These are phyloP conservation scores for Premnoplex brunnescens DNA, from an alignment of 2,797 vertebrate species.

Conservation along the genomic window DNA sequence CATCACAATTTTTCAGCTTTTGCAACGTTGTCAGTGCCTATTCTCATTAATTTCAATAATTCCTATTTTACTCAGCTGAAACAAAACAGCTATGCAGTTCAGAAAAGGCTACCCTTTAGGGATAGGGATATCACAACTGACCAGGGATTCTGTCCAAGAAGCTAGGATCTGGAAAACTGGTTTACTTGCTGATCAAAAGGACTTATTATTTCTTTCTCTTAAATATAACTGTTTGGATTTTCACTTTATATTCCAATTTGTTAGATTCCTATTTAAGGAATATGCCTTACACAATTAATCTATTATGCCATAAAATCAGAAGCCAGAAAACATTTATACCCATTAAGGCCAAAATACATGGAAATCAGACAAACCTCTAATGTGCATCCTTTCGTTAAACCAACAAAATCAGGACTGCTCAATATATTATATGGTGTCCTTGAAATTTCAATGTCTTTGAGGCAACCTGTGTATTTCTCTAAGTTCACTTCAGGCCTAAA, in stretches of 20 bases:
- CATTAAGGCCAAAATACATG: background rate
- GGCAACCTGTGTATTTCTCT: slow-evolving; percentile 90
- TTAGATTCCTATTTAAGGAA: background rate
- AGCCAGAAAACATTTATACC: background rate
- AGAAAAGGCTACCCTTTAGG: background rate
- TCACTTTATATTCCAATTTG: background rate
- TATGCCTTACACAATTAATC: background rate
- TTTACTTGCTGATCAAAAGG: background rate
- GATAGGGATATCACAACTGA: background rate
- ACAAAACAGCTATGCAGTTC: background rate
- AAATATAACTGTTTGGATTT: background rate
- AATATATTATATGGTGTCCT: slow-evolving; percentile 93
- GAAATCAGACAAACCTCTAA: slow-evolving; percentile 79
- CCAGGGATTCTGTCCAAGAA: background rate
- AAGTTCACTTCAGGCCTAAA: slow-evolving; percentile 89
- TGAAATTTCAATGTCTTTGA: slow-evolving; percentile 95
- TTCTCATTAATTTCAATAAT: background rate
- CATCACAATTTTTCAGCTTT: background rate
- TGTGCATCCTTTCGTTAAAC: slow-evolving; percentile 91
- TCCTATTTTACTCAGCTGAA: background rate
- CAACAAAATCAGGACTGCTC: slow-evolving; percentile 92
- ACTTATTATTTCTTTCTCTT: background rate
- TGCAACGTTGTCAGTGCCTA: background rate
- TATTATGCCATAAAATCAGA: background rate
- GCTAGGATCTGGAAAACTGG: background rate